These are phyloP conservation scores for Acrocephalus kingi DNA, from an alignment of 2,113 vertebrate species.

Conservation along the genomic window DNA sequence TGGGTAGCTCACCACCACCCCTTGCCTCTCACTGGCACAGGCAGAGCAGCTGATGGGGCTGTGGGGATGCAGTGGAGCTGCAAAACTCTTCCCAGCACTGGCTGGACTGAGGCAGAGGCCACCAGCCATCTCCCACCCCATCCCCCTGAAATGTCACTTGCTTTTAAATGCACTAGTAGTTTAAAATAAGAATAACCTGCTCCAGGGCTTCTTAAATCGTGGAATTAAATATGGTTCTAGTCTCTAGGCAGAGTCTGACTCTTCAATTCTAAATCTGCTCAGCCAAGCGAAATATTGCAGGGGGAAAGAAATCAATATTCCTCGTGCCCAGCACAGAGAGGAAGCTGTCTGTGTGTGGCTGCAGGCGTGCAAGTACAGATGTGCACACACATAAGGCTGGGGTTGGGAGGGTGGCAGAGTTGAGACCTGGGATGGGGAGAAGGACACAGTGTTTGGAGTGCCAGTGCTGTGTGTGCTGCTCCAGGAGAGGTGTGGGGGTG, in stretches of 20 bases:
- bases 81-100: background rate
- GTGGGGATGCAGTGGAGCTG: background rate
- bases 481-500: background rate
- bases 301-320: slow-evolving; percentile 61
- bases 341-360: background rate
- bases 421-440: background rate
- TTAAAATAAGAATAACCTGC: slow-evolving; percentile 64
- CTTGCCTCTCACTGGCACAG: background rate
- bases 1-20: background rate
- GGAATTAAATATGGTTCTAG: slow-evolving; percentile 71
- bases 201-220: slow-evolving; percentile 61
- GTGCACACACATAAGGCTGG: background rate
- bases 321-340: background rate
- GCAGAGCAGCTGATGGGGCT: slow-evolving; percentile 3
- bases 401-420: fast-evolving
- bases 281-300: slow-evolving; percentile 69
- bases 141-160: background rate
- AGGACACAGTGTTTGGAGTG: fast-evolving
- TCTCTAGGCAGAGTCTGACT: slow-evolving; percentile 66
- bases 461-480: background rate
- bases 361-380: background rate
- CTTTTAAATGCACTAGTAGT: slow-evolving; percentile 58
- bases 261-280: slow-evolving; percentile 71
- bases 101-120: background rate
- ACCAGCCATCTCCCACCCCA: background rate